Evolutionary conservation across 2,888 invertebrate species (phyloP).

Genomic region (Spodoptera picta): DNA sequence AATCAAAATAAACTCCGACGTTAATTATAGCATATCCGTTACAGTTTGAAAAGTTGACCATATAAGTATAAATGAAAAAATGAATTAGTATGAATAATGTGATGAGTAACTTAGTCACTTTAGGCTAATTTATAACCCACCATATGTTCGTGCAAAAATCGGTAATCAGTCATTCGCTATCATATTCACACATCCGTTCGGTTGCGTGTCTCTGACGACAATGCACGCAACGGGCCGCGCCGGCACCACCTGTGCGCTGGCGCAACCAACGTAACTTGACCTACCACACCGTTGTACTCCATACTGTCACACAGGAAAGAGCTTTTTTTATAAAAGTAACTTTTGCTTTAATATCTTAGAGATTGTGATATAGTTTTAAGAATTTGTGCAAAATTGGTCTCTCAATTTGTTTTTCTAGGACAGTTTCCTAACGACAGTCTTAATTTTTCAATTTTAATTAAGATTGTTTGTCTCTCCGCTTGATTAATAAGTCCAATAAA

Average conservation of each 20-base stretch:
- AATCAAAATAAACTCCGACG: slow-evolving; percentile 2
- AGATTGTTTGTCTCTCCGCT: background rate
- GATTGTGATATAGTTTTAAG: too few species aligned
- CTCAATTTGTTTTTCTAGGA: too few species aligned
- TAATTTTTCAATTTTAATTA: too few species aligned
- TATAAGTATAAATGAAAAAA: slow-evolving; percentile 1
- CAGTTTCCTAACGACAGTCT: too few species aligned
- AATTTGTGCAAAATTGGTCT: too few species aligned
- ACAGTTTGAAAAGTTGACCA: background rate
- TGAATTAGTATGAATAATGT: slow-evolving; percentile 17
- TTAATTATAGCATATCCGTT: background rate
- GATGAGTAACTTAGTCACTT: slow-evolving; percentile 31
- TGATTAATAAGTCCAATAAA: background rate
- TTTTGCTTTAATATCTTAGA: background rate
- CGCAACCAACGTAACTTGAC: slow-evolving; percentile 58
- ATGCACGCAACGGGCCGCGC: slow-evolving; percentile 46
- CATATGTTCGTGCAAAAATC: slow-evolving; percentile 50
- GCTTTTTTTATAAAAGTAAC: slow-evolving; percentile 19
- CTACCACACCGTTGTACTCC: slow-evolving; percentile 51
- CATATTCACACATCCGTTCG: slow-evolving; percentile 61
- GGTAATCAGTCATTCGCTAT: slow-evolving; percentile 28
- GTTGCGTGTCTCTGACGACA: slow-evolving; percentile 56
- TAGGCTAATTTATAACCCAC: slow-evolving; percentile 27
- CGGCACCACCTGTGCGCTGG: slow-evolving; percentile 58
- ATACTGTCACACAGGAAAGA: slow-evolving; percentile 25